Conservation (phyloP, 2,113 vertebrate species). For the Phycodurus eques region DNA sequence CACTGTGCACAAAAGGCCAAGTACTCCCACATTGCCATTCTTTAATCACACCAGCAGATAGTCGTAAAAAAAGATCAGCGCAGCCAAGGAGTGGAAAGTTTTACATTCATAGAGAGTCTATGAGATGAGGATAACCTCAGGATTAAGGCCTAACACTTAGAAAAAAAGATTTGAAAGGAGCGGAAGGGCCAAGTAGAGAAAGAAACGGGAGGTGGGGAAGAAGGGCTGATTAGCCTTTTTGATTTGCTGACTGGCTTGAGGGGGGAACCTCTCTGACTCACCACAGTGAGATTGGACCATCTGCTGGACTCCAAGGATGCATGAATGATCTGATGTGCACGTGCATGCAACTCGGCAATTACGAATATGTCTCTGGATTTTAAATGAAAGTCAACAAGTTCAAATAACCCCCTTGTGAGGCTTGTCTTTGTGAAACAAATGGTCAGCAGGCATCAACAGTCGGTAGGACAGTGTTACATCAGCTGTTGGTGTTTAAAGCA, state of each 20-base stretch:
- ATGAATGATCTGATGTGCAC: slow-evolving; percentile 30
- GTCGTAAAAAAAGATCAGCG: background rate
- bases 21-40: background rate
- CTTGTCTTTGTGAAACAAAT: slow-evolving; percentile 36
- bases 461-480: slow-evolving; percentile 62
- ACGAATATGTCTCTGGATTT: background rate
- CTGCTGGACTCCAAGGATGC: slow-evolving; percentile 37
- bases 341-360: slow-evolving; percentile 7
- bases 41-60: background rate
- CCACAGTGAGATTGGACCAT: slow-evolving; percentile 42
- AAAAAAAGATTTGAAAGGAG: slow-evolving; percentile 11
- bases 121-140: slow-evolving; percentile 23
- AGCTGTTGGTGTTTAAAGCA: slow-evolving; percentile 48
- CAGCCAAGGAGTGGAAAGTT: background rate
- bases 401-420: background rate
- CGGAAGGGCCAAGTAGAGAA: slow-evolving; percentile 7
- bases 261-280: slow-evolving; percentile 34
- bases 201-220: slow-evolving; percentile 12
- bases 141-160: slow-evolving; percentile 31
- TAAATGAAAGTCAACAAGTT: background rate
- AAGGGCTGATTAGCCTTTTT: slow-evolving; percentile 54
- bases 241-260: slow-evolving; percentile 54
- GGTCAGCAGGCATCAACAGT: slow-evolving; percentile 46
- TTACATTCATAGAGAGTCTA: slow-evolving; percentile 13
- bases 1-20: background rate